Evolutionary conservation across 2,113 vertebrate genomes (phyloP).

Genomic region (Lepidothrix coronata): DNA sequence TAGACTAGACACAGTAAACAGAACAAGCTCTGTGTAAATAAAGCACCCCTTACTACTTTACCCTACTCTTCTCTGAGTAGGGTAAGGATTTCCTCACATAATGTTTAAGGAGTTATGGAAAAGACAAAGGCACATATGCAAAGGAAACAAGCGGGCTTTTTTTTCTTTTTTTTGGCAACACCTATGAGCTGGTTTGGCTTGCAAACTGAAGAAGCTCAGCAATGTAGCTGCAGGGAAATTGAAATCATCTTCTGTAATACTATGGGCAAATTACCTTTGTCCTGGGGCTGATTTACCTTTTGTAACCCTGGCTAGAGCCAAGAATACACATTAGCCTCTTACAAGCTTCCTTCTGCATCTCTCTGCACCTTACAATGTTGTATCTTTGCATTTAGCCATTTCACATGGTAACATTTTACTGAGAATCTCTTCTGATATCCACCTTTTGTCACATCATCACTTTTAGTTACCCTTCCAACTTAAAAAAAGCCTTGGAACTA

Average conservation of each 20-base stretch:
- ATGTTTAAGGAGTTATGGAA: background rate
- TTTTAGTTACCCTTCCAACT: background rate
- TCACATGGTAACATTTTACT: background rate
- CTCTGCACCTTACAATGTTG: background rate
- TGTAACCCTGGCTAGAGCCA: background rate
- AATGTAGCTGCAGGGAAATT: background rate
- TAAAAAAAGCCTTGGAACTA: background rate
- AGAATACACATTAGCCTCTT: background rate
- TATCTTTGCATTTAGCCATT: background rate
- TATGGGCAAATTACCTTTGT: background rate
- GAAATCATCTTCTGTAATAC: background rate
- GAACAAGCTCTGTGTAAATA: background rate
- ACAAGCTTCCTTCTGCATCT: background rate
- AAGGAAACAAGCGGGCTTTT: background rate
- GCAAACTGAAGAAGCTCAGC: background rate
- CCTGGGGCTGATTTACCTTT: background rate
- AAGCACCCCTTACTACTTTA: background rate
- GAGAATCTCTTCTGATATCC: background rate
- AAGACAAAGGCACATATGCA: background rate
- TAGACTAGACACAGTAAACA: background rate
- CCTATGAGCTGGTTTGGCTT: background rate
- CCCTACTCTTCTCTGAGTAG: background rate
- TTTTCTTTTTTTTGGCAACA: background rate
- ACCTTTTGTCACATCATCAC: background rate
- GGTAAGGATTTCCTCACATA: background rate